Evolutionary conservation across 2,797 vertebrate genomes (phyloP).

Genomic region (Pipistrellus pipistrellus): DNA sequence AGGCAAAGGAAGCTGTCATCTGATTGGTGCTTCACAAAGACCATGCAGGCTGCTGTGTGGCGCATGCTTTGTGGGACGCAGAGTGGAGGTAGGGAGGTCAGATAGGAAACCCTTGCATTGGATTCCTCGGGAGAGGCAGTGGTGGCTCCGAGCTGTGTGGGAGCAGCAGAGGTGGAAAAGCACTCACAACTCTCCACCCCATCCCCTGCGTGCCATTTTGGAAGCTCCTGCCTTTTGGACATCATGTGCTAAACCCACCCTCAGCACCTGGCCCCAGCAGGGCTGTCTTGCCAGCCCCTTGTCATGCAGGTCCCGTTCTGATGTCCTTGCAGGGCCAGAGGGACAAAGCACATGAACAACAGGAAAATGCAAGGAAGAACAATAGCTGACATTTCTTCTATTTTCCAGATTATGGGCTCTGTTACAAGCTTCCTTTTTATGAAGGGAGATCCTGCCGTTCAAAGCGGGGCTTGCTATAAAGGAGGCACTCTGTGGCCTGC

Average conservation of each 20-base stretch:
- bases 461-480: conserved; percentile 30
- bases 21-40: not conserved
- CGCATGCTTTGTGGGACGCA: not conserved
- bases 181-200: not conserved
- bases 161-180: not conserved
- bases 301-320: not conserved
- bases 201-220: not conserved
- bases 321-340: not conserved
- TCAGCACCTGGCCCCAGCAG: not conserved
- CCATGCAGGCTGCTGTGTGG: not conserved
- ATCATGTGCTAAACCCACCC: not conserved
- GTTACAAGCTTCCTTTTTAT: conserved; percentile 67
- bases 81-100: not conserved
- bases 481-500: not conserved
- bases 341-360: not conserved
- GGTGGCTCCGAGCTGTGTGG: not conserved
- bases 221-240: not conserved
- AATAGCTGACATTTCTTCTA: not conserved
- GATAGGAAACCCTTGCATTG: not conserved
- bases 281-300: not conserved
- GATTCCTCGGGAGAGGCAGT: not conserved
- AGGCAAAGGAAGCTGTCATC: not conserved
- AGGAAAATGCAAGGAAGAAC: not conserved
- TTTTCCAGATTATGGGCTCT: conserved; percentile 46
- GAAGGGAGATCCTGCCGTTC: not conserved